Conservation (phyloP, 2,113 vertebrate genomes). For the Furnarius figulus region DNA sequence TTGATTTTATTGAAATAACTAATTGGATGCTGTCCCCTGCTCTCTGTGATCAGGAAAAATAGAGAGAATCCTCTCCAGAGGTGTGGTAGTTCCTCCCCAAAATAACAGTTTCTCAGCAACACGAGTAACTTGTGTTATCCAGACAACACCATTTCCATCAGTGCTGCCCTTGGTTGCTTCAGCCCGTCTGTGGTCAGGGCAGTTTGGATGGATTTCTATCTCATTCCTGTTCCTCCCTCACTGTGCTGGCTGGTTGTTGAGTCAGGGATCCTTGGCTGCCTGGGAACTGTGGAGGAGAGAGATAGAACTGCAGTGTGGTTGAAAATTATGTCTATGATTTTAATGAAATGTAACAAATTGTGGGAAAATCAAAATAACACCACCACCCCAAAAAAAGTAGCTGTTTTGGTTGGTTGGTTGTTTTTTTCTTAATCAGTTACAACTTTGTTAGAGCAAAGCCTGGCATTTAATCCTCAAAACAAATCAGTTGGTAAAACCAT, state of each 20-base stretch:
- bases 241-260: not conserved
- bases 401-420: not conserved
- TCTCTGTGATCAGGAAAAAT: not conserved
- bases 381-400: not conserved
- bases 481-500: not conserved
- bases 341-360: not conserved
- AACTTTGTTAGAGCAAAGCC: not conserved
- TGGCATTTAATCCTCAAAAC: not conserved
- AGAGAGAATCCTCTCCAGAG: not conserved
- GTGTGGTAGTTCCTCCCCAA: not conserved
- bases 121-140: rapidly evolving
- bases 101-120: not conserved
- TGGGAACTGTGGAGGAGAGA: not conserved
- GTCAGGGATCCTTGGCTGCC: not conserved
- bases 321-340: not conserved
- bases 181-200: rapidly evolving
- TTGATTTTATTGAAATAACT: not conserved
- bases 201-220: not conserved
- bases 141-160: not conserved
- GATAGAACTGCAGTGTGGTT: not conserved
- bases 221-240: too few species aligned
- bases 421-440: not conserved
- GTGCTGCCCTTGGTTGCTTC: not conserved
- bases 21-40: not conserved
- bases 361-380: not conserved